Evolutionary conservation across 1,140 invertebrate genomes (phyloP).

Genomic region (Cydia strobilella): DNA sequence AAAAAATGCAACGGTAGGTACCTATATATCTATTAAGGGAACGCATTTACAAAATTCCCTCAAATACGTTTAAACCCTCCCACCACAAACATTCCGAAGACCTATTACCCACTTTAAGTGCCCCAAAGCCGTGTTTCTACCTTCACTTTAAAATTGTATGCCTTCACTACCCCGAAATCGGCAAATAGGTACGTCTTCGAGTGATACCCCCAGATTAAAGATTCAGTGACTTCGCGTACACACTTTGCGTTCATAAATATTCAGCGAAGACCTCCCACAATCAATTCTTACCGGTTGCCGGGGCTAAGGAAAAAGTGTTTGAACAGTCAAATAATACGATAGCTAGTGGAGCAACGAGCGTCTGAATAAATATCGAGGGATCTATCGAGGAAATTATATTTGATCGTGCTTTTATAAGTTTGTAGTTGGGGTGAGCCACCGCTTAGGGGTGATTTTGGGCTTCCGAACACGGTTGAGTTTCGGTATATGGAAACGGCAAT

Average conservation of each 20-base stretch:
- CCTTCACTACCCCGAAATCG: slow-evolving; percentile 20
- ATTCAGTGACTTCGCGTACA: slow-evolving; percentile 28
- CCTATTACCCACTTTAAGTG: neutral
- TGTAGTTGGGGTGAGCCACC: slow-evolving; percentile 4
- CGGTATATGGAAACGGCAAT: neutral
- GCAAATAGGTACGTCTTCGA: slow-evolving; percentile 27
- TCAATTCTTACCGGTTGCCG: slow-evolving; percentile 29
- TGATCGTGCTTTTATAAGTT: slow-evolving; percentile 30
- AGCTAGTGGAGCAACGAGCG: slow-evolving; percentile 19
- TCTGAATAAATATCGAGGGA: slow-evolving; percentile 31
- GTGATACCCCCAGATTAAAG: slow-evolving; percentile 30
- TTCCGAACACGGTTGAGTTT: neutral
- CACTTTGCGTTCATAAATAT: slow-evolving; percentile 32
- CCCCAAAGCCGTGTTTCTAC: neutral
- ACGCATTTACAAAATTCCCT: neutral
- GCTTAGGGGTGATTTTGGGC: slow-evolving; percentile 1
- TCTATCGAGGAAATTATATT: slow-evolving; percentile 30
- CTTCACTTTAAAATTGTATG: slow-evolving; percentile 26
- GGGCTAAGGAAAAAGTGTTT: slow-evolving; percentile 31
- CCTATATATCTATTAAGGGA: neutral
- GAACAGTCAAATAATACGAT: slow-evolving; percentile 30
- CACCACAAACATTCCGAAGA: slow-evolving; percentile 4
- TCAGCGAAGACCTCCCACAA: slow-evolving; percentile 15
- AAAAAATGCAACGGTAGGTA: no score
- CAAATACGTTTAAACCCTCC: neutral